Evolutionary conservation across 2,888 invertebrate species (phyloP), one percentile per base, ranked within the genome.

Genomic region (Eilema depressum): DNA sequence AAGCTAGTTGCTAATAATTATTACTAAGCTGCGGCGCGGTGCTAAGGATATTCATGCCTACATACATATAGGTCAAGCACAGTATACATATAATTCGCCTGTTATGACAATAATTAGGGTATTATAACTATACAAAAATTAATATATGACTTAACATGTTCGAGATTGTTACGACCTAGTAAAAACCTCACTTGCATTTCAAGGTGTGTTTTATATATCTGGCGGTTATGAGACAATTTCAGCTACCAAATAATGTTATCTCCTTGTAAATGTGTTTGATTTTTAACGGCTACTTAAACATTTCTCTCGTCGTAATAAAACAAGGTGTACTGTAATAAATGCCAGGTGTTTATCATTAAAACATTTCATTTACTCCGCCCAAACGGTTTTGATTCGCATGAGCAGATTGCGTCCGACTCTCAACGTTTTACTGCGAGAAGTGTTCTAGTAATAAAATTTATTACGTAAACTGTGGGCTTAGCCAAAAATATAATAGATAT

Each of bases 321-420:
- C 23, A 68, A 62, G 61, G 61, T n/a, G 57, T 66, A 56, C 63
- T 67, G 28, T 60, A 64, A 66, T 69, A 68, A 71, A 75, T 74
- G 57, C 70, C 75, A 80, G 76, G 71, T 81, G 77, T 75, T 82
- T 82, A 84, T 79, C 75, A 85, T 83, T 79, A 82, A 82, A 84
- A 83, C 73, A 78, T 75, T 75, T 78, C 69, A 77, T 77, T 77
- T 75, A 67, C 67, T 77, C 76, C 78, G 82, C 81, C 83, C 76
- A 74, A 80, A 69, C 71, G 75, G 68, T 69, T 84, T 79, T 76
- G 69, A 76, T 79, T 71, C 81, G 81, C 83, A 79, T 76, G 79
- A 79, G 73, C 70, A 77, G 69, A 30, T 77, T 75, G 71, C 69
- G 70, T 63, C 62, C 70, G 77, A 79, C 79, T 76, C 77, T 71